Percentiles rank a stretch among this genome's conserved stretches.
phyloP scores from a whole-genome alignment of 1,140 invertebrate species.

The Temnothorax longispinosus region DNA sequence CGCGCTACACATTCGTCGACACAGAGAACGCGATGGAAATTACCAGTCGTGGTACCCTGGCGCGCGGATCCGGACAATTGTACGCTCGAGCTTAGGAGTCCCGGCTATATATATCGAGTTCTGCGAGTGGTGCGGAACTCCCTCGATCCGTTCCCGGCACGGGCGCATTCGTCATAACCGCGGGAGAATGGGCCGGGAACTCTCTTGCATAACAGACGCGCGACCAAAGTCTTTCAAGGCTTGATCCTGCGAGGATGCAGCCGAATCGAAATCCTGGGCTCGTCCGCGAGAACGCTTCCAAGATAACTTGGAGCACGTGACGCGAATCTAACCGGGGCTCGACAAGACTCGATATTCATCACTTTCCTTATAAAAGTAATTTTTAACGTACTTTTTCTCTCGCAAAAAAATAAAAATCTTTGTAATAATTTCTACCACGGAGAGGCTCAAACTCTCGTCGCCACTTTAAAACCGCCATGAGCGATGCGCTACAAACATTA shows the following conservation, averaged over 20 bases:
- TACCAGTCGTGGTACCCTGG: constrained; percentile 17
- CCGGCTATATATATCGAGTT: constrained; percentile 38
- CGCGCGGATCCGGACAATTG: constrained; percentile 36
- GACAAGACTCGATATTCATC: neutral
- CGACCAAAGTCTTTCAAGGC: constrained; percentile 47
- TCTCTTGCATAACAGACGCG: constrained; percentile 33
- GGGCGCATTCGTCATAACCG: constrained; percentile 2
- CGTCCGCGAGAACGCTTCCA: neutral
- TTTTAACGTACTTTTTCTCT: neutral
- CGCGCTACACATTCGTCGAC: neutral
- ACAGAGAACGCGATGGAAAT: constrained; percentile 48
- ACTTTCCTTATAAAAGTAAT: neutral
- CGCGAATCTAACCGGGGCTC: neutral
- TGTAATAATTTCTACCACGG: neutral
- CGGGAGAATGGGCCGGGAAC: constrained; percentile 2
- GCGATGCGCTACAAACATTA: neutral
- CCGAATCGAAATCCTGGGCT: constrained; percentile 7
- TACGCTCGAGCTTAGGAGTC: neutral
- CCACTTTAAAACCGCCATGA: neutral
- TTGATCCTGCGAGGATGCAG: constrained; percentile 5
- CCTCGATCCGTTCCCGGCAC: neutral
- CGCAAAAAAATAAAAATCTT: neutral
- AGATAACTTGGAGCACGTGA: neutral
- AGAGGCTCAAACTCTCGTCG: neutral
- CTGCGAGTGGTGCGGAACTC: constrained; percentile 19